These are phyloP conservation scores for Fregetta grallaria DNA, from an alignment of 2,113 vertebrate genomes.

Conservation along the genomic window DNA sequence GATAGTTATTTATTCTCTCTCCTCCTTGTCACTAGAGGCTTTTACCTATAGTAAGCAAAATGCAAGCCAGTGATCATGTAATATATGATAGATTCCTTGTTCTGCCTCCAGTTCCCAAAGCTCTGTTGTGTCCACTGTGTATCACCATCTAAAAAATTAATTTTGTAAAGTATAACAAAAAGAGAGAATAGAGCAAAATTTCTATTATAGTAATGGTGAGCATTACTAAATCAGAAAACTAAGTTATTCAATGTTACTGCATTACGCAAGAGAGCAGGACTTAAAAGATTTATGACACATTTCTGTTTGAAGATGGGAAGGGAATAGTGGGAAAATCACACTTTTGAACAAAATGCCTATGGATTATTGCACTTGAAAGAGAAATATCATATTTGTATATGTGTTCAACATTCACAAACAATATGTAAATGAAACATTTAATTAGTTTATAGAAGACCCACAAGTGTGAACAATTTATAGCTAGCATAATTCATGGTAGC, in stretches of 20 bases:
- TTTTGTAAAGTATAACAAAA: not conserved
- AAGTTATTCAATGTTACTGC: not conserved
- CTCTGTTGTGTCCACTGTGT: not conserved
- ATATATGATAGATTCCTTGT: not conserved
- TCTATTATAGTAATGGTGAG: not conserved
- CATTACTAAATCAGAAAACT: not conserved
- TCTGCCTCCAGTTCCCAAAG: not conserved
- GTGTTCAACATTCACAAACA: not conserved
- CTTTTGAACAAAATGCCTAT: not conserved
- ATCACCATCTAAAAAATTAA: not conserved
- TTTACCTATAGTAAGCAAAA: not conserved
- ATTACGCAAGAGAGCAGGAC: not conserved
- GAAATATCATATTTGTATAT: not conserved
- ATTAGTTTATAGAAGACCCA: not conserved
- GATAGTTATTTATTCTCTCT: not conserved
- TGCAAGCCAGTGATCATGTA: not conserved
- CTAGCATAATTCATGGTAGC: not conserved
- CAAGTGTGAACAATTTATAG: not conserved
- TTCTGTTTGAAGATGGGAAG: not conserved
- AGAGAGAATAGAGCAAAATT: not conserved
- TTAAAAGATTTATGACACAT: not conserved
- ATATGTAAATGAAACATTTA: not conserved
- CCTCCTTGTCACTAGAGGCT: not conserved
- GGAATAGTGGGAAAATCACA: not conserved
- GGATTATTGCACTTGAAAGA: not conserved